Conservation (phyloP, 2,113 vertebrate species). For the Corythornis madagascariensis region DNA sequence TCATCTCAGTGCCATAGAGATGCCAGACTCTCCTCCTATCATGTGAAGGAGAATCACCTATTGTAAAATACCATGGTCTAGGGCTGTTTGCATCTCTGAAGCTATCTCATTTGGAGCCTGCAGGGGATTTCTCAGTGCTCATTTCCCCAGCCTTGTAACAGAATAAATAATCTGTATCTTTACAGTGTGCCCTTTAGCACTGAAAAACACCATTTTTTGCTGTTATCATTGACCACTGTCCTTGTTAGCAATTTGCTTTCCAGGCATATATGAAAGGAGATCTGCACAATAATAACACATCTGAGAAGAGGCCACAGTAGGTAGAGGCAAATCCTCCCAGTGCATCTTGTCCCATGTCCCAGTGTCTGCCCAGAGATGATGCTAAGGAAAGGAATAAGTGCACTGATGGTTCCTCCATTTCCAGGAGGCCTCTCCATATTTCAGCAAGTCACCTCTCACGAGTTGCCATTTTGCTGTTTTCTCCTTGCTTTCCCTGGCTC, state of each 20-base stretch:
- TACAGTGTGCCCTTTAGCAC: neutral
- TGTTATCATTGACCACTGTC: neutral
- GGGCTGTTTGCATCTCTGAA: slow-evolving; percentile 1
- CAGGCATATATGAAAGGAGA: neutral
- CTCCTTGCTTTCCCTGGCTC: neutral
- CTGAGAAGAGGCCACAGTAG: neutral
- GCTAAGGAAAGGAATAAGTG: neutral
- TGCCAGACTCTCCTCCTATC: neutral
- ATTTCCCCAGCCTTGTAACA: slow-evolving; percentile 7
- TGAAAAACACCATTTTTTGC: neutral
- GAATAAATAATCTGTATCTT: slow-evolving; percentile 12
- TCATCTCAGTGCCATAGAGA: neutral
- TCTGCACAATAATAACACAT: neutral
- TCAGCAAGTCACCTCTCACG: neutral
- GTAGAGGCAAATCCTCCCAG: neutral
- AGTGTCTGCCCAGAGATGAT: neutral
- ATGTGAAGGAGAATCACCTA: neutral
- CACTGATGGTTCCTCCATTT: fast-evolving
- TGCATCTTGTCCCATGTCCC: neutral
- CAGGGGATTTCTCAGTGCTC: neutral
- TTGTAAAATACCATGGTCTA: neutral
- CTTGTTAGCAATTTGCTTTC: neutral
- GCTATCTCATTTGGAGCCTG: neutral
- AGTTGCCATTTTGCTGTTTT: neutral
- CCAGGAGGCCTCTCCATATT: fast-evolving